phyloP scores from a whole-genome alignment of 2,888 invertebrate species.

The Caenorhabditis drosophilae region DNA sequence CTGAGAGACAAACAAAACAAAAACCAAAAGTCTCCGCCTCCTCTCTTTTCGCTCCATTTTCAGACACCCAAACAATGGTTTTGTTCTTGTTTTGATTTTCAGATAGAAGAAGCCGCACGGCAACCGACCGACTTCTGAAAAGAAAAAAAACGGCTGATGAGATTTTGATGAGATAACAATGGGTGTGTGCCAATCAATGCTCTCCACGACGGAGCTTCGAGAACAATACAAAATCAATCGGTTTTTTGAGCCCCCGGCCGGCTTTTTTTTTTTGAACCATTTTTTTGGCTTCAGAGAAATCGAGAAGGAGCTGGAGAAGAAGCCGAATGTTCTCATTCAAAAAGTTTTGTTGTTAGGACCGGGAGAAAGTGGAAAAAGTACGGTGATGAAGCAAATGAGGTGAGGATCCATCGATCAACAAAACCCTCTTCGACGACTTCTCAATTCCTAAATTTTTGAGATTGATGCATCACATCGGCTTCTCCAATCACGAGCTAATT shows the following conservation, averaged over 20 bases:
- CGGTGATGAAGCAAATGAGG: conserved; percentile 60
- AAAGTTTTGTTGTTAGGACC: conserved; percentile 48
- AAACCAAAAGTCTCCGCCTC: too few species aligned
- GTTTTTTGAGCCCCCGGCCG: neutral
- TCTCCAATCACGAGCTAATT: conserved; percentile 19
- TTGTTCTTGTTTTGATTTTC: too few species aligned
- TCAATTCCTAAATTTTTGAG: neutral
- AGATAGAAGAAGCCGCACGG: too few species aligned
- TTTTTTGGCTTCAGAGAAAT: conserved; percentile 22
- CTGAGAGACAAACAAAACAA: too few species aligned
- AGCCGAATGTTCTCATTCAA: conserved; percentile 8
- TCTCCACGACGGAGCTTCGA: neutral
- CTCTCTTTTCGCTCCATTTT: too few species aligned
- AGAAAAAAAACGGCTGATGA: too few species aligned
- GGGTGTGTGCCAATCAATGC: conserved; percentile 10
- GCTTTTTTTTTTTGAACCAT: neutral
- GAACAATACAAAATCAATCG: conserved; percentile 10
- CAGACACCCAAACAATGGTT: too few species aligned
- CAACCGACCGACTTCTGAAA: too few species aligned
- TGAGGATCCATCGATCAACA: conserved; percentile 14
- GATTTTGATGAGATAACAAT: too few species aligned
- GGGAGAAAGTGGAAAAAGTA: conserved; percentile 64
- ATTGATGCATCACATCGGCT: neutral
- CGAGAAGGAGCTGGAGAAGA: conserved; percentile 27
- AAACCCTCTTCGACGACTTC: too few species aligned